A percentile compares a stretch with the other conserved stretches of the same genome.
Evolutionary conservation across 2,797 vertebrate species (phyloP).

Genomic region (Euthynnus affinis): DNA sequence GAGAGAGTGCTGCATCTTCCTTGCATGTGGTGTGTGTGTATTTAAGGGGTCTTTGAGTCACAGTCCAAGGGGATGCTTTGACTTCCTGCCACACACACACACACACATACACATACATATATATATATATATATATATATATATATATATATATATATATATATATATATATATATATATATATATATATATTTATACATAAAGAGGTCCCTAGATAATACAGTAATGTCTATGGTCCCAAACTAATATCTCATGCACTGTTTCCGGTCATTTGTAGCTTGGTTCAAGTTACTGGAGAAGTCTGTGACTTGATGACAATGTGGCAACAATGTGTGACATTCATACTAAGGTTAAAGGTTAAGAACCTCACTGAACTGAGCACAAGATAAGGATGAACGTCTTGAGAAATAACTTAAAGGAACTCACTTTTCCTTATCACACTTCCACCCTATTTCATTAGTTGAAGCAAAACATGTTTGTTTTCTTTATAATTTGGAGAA

Average conservation of each 20-base stretch:
- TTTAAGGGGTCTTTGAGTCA: constrained; percentile 48
- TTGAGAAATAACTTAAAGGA: constrained; percentile 16
- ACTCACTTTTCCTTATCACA: neutral
- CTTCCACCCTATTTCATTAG: neutral
- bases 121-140: neutral
- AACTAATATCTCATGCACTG: constrained; percentile 22
- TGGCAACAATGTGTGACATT: neutral
- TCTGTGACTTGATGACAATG: constrained; percentile 1
- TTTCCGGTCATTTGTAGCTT: constrained; percentile 40
- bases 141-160: neutral
- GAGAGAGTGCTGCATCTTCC: constrained; percentile 63
- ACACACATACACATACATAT: constrained; percentile 22
- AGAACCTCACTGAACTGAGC: constrained; percentile 15
- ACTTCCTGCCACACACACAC: constrained; percentile 55
- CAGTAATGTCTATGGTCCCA: constrained; percentile 21
- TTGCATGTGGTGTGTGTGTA: constrained; percentile 16
- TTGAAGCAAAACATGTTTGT: neutral
- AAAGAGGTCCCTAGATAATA: constrained; percentile 48
- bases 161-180: constrained; percentile 11
- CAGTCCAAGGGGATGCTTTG: constrained; percentile 35
- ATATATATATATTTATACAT: neutral
- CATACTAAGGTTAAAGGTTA: neutral
- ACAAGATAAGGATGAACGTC: constrained; percentile 23
- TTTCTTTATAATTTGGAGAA: neutral
- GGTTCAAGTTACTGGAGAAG: neutral